A percentile compares a stretch with the other conserved stretches of the same genome.
These are phyloP conservation scores for Umimayanthus chanpuru DNA, from an alignment of 92 coral and sea anemone species.

Conservation along the genomic window DNA sequence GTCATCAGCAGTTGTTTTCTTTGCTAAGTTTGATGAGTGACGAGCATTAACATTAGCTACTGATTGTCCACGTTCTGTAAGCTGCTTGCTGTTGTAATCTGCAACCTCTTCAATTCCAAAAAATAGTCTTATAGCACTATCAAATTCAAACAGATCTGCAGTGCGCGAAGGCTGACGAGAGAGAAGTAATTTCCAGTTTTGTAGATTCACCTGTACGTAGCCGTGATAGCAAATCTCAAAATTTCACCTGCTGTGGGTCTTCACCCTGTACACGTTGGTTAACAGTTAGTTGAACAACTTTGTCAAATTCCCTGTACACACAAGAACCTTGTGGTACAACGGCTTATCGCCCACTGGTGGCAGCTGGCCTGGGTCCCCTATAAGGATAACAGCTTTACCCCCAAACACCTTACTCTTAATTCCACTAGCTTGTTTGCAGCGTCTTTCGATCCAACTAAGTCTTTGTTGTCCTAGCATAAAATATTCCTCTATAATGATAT, in stretches of 20 bases:
- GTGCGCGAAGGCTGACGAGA: constrained; percentile 58
- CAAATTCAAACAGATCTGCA: constrained; percentile 54
- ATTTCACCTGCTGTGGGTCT: constrained; percentile 43
- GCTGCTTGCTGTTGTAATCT: constrained; percentile 17
- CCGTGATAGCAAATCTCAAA: constrained; percentile 49
- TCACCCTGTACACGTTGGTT: constrained; percentile 63
- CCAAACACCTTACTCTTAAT: constrained; percentile 49
- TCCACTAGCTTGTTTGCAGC: constrained; percentile 62
- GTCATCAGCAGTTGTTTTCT: background rate
- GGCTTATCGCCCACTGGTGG: constrained; percentile 76
- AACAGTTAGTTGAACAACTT: constrained; percentile 56
- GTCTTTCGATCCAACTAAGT: constrained; percentile 60
- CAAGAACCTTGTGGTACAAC: constrained; percentile 62
- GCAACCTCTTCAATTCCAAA: constrained; percentile 38
- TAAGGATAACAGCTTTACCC: constrained; percentile 49
- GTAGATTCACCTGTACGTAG: constrained; percentile 64
- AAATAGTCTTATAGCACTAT: constrained; percentile 48
- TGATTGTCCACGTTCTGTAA: constrained; percentile 2
- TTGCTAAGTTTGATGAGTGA: background rate
- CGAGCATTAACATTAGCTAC: constrained; percentile 5
- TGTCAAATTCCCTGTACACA: constrained; percentile 54
- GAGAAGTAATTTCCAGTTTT: constrained; percentile 62
- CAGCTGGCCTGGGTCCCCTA: constrained; percentile 57
- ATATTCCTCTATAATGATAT: constrained; percentile 70
- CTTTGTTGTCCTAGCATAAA: constrained; percentile 74